Percentiles rank a stretch among this genome's conserved stretches.
Evolutionary conservation across 2,888 invertebrate genomes (phyloP).

Genomic region (Apocheima hispidaria): DNA sequence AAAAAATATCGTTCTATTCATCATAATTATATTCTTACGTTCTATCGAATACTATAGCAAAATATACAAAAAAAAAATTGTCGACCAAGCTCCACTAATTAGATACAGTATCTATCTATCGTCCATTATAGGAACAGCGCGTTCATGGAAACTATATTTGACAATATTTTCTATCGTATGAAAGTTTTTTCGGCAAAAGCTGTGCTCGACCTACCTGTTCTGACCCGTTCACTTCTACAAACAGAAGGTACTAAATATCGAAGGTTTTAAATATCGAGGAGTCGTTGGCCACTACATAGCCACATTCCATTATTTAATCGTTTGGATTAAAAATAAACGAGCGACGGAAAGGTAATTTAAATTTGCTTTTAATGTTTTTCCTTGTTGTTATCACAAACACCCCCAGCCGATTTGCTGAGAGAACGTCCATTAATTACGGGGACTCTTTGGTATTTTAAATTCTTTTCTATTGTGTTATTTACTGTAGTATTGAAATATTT

Average conservation of each 20-base stretch:
- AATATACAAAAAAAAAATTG: too few species aligned
- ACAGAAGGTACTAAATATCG: slow-evolving; percentile 1
- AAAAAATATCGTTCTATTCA: too few species aligned
- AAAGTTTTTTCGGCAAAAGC: too few species aligned
- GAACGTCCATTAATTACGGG: slow-evolving; percentile 14
- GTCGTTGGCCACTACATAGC: slow-evolving; percentile 17
- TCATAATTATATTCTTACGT: too few species aligned
- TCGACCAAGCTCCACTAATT: too few species aligned
- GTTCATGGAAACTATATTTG: too few species aligned
- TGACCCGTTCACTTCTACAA: too few species aligned
- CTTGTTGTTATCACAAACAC: slow-evolving; percentile 25
- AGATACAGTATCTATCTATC: too few species aligned
- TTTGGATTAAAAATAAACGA: slow-evolving; percentile 31
- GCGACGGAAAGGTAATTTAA: slow-evolving; percentile 28
- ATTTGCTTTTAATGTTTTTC: slow-evolving; percentile 32
- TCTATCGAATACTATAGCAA: too few species aligned
- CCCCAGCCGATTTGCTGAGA: slow-evolving; percentile 17
- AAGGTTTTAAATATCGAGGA: slow-evolving; percentile 14
- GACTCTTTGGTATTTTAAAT: slow-evolving; percentile 7
- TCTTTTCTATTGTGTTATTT: slow-evolving; percentile 4
- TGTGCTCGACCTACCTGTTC: too few species aligned
- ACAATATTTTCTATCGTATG: too few species aligned
- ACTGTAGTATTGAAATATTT: not conserved
- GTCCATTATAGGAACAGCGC: too few species aligned
- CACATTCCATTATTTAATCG: slow-evolving; percentile 30